A percentile compares a stretch with the other conserved stretches of the same genome.
These are phyloP conservation scores for Nephotettix cincticeps DNA, from an alignment of 1,140 invertebrate genomes.

Conservation along the genomic window DNA sequence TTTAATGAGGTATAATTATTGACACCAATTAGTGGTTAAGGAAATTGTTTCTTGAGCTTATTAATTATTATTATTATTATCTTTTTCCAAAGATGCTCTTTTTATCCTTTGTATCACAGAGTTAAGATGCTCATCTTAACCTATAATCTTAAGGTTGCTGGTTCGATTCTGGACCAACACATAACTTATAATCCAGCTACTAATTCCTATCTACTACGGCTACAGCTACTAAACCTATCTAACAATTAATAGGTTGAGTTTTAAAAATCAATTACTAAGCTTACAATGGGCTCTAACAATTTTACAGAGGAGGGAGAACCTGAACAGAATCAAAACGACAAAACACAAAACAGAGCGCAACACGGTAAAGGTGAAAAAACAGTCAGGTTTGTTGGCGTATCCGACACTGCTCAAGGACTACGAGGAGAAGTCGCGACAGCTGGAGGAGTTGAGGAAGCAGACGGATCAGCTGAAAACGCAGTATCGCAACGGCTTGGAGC, in stretches of 20 bases:
- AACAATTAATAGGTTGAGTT: neutral
- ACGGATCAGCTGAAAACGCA: neutral
- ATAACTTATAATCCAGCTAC: no score
- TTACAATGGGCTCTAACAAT: neutral
- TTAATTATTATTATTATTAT: no score
- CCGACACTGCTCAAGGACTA: conserved; percentile 8
- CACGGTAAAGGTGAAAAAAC: neutral
- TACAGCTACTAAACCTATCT: no score
- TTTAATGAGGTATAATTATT: no score
- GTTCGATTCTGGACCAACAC: no score
- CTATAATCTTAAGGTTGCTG: no score
- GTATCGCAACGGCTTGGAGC: neutral
- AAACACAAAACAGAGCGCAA: neutral
- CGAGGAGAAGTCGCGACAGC: neutral
- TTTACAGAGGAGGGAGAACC: neutral
- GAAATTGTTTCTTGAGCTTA: no score
- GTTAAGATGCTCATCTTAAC: no score
- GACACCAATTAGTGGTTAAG: no score
- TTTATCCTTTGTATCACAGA: no score
- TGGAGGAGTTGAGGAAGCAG: neutral
- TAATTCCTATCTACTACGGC: no score
- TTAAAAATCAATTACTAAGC: neutral
- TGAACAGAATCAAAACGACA: neutral
- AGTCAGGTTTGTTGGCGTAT: conserved; percentile 8
- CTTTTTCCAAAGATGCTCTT: no score